Evolutionary conservation across 2,797 vertebrate genomes (phyloP).

Genomic region (Rallus crepitans): DNA sequence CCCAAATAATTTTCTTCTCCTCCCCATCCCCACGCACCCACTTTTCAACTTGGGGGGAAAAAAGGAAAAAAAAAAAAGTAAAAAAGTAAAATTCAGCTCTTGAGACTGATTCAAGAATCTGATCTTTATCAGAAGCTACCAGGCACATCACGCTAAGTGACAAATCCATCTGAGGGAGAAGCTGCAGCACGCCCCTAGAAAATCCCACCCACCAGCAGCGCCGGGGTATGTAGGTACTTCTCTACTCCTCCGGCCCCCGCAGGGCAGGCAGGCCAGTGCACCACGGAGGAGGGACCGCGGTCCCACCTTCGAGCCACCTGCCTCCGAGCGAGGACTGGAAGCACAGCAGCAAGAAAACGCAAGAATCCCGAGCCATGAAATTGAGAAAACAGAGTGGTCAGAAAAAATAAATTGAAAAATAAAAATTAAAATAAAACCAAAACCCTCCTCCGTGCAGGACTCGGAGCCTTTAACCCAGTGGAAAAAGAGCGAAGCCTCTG

Average conservation of each 20-base stretch:
- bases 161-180: not conserved
- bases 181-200: not conserved
- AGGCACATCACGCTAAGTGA: not conserved
- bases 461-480: not conserved
- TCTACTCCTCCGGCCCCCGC: not conserved
- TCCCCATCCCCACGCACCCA: not conserved
- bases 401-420: no score
- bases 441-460: not conserved
- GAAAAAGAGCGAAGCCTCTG: not conserved
- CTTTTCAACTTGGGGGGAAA: not conserved
- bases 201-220: not conserved
- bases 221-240: not conserved
- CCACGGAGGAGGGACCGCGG: not conserved
- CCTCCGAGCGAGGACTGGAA: not conserved
- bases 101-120: not conserved
- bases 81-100: not conserved
- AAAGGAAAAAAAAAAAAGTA: accelerated
- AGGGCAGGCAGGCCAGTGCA: not conserved
- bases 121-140: not conserved
- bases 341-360: not conserved
- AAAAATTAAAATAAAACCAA: no score
- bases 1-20: not conserved
- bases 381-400: not conserved
- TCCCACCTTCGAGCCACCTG: not conserved
- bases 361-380: not conserved